Percentiles rank a stretch among this genome's conserved stretches.
Evolutionary conservation across 2,113 vertebrate species (phyloP).

Genomic region (Perca fluviatilis): DNA sequence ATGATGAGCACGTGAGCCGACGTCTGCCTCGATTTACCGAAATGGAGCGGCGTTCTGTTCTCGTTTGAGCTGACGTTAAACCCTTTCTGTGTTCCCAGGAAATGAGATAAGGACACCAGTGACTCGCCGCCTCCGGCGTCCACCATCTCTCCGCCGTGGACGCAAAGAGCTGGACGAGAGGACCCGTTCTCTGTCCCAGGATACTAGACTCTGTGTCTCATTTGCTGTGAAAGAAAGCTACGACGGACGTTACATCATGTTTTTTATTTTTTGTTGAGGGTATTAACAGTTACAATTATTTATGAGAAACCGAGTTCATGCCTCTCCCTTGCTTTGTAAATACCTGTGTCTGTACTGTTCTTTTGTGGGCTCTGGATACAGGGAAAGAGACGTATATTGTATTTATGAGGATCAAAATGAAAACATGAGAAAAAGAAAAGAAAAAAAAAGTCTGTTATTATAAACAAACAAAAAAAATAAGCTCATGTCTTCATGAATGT

Average conservation of each 20-base stretch:
- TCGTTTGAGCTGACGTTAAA: neutral
- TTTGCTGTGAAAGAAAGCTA: slow-evolving; percentile 67
- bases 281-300: slow-evolving; percentile 80
- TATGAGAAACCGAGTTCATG: slow-evolving; percentile 75
- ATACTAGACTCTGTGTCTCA: slow-evolving; percentile 58
- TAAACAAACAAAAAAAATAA: slow-evolving; percentile 45
- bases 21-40: neutral
- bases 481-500: slow-evolving; percentile 88
- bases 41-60: neutral
- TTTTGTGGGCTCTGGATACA: slow-evolving; percentile 81
- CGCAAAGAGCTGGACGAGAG: slow-evolving; percentile 34
- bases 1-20: neutral
- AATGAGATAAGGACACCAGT: slow-evolving; percentile 82
- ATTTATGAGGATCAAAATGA: slow-evolving; percentile 85
- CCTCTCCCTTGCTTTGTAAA: slow-evolving; percentile 80
- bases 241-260: slow-evolving; percentile 64
- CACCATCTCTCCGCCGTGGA: slow-evolving; percentile 54
- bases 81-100: slow-evolving; percentile 75
- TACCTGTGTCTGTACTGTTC: slow-evolving; percentile 84
- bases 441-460: slow-evolving; percentile 78
- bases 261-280: slow-evolving; percentile 44
- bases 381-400: slow-evolving; percentile 86
- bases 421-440: slow-evolving; percentile 46
- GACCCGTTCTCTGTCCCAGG: slow-evolving; percentile 29
- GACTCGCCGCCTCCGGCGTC: slow-evolving; percentile 58